Evolutionary conservation across 1,140 invertebrate species (phyloP).

Genomic region (Ceratosolen solmsi): DNA sequence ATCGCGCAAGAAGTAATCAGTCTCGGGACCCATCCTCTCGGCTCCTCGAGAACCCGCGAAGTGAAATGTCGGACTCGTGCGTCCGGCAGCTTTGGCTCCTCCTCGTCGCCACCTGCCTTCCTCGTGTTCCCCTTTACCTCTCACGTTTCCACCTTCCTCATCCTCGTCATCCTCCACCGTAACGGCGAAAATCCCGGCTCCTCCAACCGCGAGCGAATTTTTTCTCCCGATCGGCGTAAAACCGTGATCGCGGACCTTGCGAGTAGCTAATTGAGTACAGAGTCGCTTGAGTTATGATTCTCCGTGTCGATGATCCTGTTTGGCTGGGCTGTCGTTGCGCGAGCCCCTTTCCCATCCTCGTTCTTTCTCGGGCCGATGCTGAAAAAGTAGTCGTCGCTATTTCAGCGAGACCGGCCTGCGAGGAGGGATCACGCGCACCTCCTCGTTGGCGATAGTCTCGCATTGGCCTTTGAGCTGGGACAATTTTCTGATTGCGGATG

Average conservation of each 20-base stretch:
- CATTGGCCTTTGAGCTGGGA: conserved; percentile 25
- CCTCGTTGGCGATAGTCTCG: conserved; percentile 2
- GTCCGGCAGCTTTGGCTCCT: neutral
- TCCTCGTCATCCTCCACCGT: neutral
- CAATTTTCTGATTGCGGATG: conserved; percentile 27
- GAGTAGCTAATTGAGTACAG: conserved; percentile 41
- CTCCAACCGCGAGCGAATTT: neutral
- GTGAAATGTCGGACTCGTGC: conserved; percentile 24
- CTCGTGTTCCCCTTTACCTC: neutral
- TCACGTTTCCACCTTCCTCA: neutral
- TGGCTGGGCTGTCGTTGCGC: conserved; percentile 6
- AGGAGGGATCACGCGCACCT: neutral
- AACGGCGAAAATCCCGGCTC: neutral
- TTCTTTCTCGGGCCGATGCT: conserved; percentile 16
- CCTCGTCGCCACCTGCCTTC: conserved; percentile 23
- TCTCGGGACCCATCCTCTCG: neutral
- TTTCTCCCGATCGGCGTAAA: conserved; percentile 42
- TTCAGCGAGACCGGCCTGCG: neutral
- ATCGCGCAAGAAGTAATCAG: conserved; percentile 23
- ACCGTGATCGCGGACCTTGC: neutral
- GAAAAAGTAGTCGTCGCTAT: conserved; percentile 46
- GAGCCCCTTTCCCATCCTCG: neutral
- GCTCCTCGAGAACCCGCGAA: neutral
- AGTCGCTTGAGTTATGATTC: conserved; percentile 43
- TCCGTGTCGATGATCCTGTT: conserved; percentile 42